Conservation (phyloP, 1,140 invertebrate species). For the Holcopasites calliopsidis region DNA sequence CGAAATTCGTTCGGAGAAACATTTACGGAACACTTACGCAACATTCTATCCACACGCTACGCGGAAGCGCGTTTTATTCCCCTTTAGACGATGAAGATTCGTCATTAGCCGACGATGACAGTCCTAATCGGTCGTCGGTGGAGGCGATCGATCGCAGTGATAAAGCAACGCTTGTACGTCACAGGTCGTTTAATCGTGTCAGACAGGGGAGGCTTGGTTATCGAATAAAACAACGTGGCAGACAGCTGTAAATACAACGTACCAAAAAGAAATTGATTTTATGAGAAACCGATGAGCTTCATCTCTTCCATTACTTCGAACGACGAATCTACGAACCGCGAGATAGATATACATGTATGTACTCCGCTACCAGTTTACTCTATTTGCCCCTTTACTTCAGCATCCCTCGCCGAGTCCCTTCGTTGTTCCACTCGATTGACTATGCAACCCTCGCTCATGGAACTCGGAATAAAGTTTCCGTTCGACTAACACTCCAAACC, state of each 20-base stretch:
- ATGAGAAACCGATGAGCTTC: not conserved
- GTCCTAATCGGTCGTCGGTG: slow-evolving; percentile 32
- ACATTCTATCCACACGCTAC: not conserved
- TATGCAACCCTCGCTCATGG: not conserved
- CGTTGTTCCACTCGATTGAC: not conserved
- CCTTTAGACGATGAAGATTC: not conserved
- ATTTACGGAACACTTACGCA: not conserved
- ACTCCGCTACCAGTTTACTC: not conserved
- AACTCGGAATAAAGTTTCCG: not conserved
- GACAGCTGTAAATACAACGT: slow-evolving; percentile 28
- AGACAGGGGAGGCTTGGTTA: slow-evolving; percentile 21
- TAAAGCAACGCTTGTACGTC: slow-evolving; percentile 35
- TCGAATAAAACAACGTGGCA: slow-evolving; percentile 36
- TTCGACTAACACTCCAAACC: not conserved
- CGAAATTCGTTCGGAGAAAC: not conserved
- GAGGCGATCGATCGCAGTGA: slow-evolving; percentile 39
- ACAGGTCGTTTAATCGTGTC: slow-evolving; percentile 36
- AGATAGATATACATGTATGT: not conserved
- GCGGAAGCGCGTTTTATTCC: not conserved
- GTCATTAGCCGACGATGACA: not conserved
- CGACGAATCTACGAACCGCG: not conserved
- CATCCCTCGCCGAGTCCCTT: not conserved
- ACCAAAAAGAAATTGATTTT: slow-evolving; percentile 24
- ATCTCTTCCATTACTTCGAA: not conserved
- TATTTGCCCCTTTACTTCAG: too few species aligned